A percentile compares a stretch with the other conserved stretches of the same genome.
Conservation (phyloP, 2,888 invertebrate species). For the Megastigmus dorsalis region DNA sequence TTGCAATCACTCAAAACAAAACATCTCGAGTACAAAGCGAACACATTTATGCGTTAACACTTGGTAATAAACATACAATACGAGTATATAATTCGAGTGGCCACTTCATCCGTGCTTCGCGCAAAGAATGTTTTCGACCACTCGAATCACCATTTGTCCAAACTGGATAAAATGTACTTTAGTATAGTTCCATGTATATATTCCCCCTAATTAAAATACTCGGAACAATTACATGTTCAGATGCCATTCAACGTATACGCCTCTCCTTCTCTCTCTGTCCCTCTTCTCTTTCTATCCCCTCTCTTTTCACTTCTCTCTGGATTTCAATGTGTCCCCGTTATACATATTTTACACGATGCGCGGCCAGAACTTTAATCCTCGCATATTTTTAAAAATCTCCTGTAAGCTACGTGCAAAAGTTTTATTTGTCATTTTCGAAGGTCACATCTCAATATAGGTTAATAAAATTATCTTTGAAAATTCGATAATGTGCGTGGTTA, state of each 20-base stretch:
- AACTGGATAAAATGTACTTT: too few species aligned
- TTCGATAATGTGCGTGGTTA: too few species aligned
- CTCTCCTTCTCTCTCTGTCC: not conserved
- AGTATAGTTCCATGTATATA: too few species aligned
- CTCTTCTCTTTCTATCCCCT: not conserved
- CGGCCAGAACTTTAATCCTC: too few species aligned
- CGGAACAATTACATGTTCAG: constrained; percentile 29
- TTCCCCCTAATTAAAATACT: constrained; percentile 34
- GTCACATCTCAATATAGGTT: too few species aligned
- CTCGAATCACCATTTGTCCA: constrained; percentile 28
- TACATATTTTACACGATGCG: too few species aligned
- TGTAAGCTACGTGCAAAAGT: too few species aligned
- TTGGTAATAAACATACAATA: not conserved
- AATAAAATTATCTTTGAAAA: too few species aligned
- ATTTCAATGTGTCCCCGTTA: too few species aligned
- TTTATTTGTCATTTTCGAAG: too few species aligned
- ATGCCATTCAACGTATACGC: constrained; percentile 24
- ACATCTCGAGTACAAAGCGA: not conserved
- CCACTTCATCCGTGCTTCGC: not conserved
- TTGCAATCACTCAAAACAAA: not conserved
- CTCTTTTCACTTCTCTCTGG: too few species aligned
- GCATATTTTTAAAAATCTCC: too few species aligned
- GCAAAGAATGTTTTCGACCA: not conserved
- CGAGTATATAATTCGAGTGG: not conserved
- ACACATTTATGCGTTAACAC: not conserved